Conservation (phyloP, 2,797 vertebrate species). For the Betta splendens region DNA sequence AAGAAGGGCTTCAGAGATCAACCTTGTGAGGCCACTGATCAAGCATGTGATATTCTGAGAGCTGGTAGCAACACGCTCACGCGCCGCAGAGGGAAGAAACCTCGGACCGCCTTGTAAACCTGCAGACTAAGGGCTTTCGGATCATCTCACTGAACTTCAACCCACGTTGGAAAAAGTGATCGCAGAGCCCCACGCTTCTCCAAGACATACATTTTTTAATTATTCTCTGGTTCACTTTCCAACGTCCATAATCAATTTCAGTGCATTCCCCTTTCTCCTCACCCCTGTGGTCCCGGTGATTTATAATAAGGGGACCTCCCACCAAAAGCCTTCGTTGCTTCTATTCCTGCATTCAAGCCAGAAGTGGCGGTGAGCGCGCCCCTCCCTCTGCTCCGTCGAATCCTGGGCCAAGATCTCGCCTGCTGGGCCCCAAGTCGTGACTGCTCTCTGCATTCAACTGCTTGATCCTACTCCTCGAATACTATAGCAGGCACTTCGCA, state of each 20-base stretch:
- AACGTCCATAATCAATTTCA: conserved; percentile 63
- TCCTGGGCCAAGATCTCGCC: conserved; percentile 71
- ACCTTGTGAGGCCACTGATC: conserved; percentile 43
- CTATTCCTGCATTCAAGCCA: conserved; percentile 65
- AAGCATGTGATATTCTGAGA: conserved; percentile 30
- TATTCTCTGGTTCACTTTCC: conserved; percentile 47
- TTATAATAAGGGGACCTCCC: conserved; percentile 71
- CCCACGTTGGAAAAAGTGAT: conserved; percentile 50
- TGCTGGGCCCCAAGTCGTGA: conserved; percentile 64
- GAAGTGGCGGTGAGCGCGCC: conserved; percentile 58
- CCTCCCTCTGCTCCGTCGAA: conserved; percentile 67
- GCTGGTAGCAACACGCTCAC: conserved; percentile 25
- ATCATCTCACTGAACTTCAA: conserved; percentile 48
- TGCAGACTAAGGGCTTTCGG: conserved; percentile 24
- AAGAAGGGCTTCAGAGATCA: conserved; percentile 52
- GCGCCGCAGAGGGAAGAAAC: conserved; percentile 23
- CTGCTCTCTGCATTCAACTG: conserved; percentile 47
- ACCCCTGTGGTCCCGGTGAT: conserved; percentile 55
- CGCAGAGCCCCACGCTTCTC: conserved; percentile 26
- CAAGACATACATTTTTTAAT: conserved; percentile 61
- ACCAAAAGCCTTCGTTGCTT: conserved; percentile 62
- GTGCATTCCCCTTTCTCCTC: conserved; percentile 35
- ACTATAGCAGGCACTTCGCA: conserved; percentile 57
- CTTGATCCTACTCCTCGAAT: conserved; percentile 54
- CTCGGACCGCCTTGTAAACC: conserved; percentile 11